phyloP scores from a whole-genome alignment of 2,888 invertebrate genomes.

The Agonopterix alstromeriana region DNA sequence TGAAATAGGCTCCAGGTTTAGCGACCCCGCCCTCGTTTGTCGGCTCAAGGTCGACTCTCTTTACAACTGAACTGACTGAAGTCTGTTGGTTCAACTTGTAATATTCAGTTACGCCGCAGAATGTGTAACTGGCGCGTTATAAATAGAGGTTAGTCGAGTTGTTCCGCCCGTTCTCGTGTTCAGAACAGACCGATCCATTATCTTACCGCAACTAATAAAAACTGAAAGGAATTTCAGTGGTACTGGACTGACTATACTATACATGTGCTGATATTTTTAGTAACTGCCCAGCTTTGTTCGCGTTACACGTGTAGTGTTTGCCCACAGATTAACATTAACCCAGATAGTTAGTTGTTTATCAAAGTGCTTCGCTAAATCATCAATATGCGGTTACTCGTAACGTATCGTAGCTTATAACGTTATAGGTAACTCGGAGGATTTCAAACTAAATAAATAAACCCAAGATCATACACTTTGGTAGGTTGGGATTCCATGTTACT shows the following conservation, averaged over 20 bases:
- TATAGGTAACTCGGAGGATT: too few relatives aligned
- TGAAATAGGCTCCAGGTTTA: slow-evolving; percentile 16
- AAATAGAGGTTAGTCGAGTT: slow-evolving; percentile 62
- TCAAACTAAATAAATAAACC: too few relatives aligned
- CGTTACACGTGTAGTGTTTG: too few relatives aligned
- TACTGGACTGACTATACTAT: slow-evolving; percentile 24
- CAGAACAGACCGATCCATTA: slow-evolving; percentile 65
- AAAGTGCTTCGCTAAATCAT: too few relatives aligned
- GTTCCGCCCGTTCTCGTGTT: slow-evolving; percentile 50
- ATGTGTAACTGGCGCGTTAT: slow-evolving; percentile 54
- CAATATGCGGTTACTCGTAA: too few relatives aligned
- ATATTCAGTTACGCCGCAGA: slow-evolving; percentile 60
- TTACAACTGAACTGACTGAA: slow-evolving; percentile 32
- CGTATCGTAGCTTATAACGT: too few relatives aligned
- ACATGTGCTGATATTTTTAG: slow-evolving; percentile 23
- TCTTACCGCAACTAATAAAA: slow-evolving; percentile 68
- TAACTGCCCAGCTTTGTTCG: neutral
- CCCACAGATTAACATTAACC: too few relatives aligned
- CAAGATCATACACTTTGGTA: too few relatives aligned
- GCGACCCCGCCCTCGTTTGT: slow-evolving; percentile 24
- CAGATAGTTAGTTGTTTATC: too few relatives aligned
- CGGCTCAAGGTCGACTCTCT: slow-evolving; percentile 36
- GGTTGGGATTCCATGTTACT: too few relatives aligned
- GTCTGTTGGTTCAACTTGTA: slow-evolving; percentile 54
- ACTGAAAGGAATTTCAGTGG: slow-evolving; percentile 48